Base-by-base conservation (phyloP, 2,113 vertebrate genomes). In the Shinisaurus crocodilurus region DNA sequence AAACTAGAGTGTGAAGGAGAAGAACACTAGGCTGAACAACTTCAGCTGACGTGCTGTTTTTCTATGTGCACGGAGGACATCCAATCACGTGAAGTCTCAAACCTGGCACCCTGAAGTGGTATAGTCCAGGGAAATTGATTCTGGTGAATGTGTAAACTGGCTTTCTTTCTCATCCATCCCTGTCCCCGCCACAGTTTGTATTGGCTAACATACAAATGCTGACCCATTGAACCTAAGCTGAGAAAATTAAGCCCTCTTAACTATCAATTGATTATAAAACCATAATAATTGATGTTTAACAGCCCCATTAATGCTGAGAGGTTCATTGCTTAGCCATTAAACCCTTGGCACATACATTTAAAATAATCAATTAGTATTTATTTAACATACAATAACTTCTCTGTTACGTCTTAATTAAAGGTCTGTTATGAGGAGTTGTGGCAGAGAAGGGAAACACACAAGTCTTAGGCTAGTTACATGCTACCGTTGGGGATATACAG, bases 351-450 rank as follows among this genome's bases (percentile, higher is more conserved):
- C 92, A 92, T 93, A 95, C 94, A 96, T 95, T 94, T 95, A 89
- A 96, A 95, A 96, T 95, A 96, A 96, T 96, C 96, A 95, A 96
- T 96, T 96, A 96, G 95, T 95, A 95, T 96, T 96, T 96, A 96
- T 96, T 96, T 96, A 96, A 94, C 94, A 95, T 96, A 95, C 94
- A 95, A 95, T 95, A 95, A 95, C 91, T 88, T 96, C 88, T 83
- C 93, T 94, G 86, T 96, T 95, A 95, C 81, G 80, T 90, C 83
- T 92, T 90, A 93, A 95, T 96, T 94, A 94, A 95, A 94, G 90
- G 81, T 85, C 92, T 90, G 93, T 94, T 96, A 57, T 43, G 63
- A 90, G 75, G 45, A 4, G 23, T 5, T 92, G 80, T 1, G 88
- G 79, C 82, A 86, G 88, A 70, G 63, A 63, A 85, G 87, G 85